phyloP scores from a whole-genome alignment of 2,113 vertebrate species.

The Siniperca chuatsi region DNA sequence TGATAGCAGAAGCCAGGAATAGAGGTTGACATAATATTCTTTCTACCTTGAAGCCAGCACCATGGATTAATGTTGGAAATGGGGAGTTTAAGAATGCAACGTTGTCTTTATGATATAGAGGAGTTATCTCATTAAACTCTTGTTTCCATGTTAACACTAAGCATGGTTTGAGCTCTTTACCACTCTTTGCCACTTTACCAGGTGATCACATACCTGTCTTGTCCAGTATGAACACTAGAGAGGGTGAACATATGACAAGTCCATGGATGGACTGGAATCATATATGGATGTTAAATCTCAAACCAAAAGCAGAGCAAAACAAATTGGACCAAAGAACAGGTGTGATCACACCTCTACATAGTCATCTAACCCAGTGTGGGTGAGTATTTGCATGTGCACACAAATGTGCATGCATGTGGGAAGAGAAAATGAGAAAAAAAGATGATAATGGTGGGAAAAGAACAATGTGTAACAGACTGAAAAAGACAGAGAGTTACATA shows the following conservation, averaged over 20 bases:
- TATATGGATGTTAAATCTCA: neutral
- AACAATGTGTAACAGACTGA: neutral
- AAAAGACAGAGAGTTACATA: slow-evolving; percentile 1
- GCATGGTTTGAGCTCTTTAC: neutral
- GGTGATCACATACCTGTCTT: neutral
- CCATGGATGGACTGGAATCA: neutral
- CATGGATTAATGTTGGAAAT: neutral
- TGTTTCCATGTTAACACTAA: neutral
- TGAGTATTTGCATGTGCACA: neutral
- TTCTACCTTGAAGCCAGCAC: slow-evolving; percentile 10
- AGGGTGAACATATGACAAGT: neutral
- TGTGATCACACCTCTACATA: neutral
- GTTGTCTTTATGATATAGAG: neutral
- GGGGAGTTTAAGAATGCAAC: neutral
- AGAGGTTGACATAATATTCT: slow-evolving; percentile 34
- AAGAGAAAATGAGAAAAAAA: neutral
- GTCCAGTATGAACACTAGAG: neutral
- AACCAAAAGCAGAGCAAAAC: neutral
- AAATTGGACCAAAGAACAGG: slow-evolving; percentile 22
- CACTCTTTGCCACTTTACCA: neutral
- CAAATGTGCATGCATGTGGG: neutral
- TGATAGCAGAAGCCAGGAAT: slow-evolving; percentile 65
- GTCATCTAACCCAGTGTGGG: slow-evolving; percentile 11
- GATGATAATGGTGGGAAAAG: neutral
- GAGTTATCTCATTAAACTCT: neutral